Percentiles rank a stretch among this genome's conserved stretches.
phyloP scores from a whole-genome alignment of 2,888 invertebrate genomes.

The Branchellion lobata region DNA sequence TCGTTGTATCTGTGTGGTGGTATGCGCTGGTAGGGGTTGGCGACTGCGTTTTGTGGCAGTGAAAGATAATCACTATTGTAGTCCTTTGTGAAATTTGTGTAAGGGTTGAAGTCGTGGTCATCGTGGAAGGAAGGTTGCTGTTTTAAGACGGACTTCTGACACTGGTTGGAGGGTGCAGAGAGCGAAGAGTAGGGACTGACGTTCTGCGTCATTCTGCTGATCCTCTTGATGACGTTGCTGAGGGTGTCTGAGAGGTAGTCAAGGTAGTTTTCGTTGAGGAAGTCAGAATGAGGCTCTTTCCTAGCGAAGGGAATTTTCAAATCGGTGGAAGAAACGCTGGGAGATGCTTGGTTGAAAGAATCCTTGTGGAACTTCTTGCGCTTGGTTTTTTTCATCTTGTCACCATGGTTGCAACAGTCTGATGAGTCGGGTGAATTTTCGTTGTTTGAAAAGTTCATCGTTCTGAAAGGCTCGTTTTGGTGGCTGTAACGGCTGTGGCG shows the following conservation, averaged over 20 bases:
- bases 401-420: not conserved
- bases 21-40: too few relatives aligned
- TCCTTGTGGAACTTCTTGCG: not conserved
- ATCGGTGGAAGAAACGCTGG: too few relatives aligned
- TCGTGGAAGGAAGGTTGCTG: not conserved
- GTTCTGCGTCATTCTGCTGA: constrained; percentile 4
- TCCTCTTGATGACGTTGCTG: not conserved
- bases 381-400: not conserved
- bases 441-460: too few relatives aligned
- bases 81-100: not conserved
- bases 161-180: not conserved
- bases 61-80: not conserved
- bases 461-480: too few relatives aligned
- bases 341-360: not conserved
- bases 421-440: too few relatives aligned
- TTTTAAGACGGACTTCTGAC: not conserved
- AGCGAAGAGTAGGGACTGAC: not conserved
- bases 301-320: not conserved
- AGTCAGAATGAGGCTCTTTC: not conserved
- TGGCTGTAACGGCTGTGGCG: too few relatives aligned
- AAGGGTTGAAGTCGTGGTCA: not conserved
- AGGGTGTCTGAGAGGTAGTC: constrained; percentile 5
- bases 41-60: not conserved
- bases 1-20: too few relatives aligned
- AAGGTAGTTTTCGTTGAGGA: not conserved